A percentile compares a stretch with the other conserved stretches of the same genome.
Conservation (phyloP, 2,888 invertebrate species). For the Sarcophaga subvicina region DNA sequence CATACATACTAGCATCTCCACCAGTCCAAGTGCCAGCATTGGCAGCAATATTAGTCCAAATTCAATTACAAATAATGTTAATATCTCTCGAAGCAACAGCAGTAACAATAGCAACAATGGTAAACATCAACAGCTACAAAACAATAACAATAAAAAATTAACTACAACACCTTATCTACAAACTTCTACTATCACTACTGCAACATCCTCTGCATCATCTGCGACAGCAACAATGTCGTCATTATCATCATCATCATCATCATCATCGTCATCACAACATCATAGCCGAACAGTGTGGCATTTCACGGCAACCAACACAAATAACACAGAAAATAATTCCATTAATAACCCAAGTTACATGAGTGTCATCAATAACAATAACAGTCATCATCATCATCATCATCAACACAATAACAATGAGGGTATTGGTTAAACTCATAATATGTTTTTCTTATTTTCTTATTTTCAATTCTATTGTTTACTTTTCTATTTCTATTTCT, state of each 20-base stretch:
- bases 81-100: constrained; percentile 68
- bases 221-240: constrained; percentile 20
- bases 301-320: constrained; percentile 72
- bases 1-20: constrained; percentile 65
- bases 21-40: constrained; percentile 71
- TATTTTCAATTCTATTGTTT: neutral
- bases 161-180: constrained; percentile 52
- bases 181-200: constrained; percentile 24
- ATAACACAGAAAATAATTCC: constrained; percentile 78
- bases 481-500: constrained; percentile 23
- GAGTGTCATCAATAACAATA: constrained; percentile 79
- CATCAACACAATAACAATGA: constrained; percentile 70
- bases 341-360: constrained; percentile 82
- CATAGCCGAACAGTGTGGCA: constrained; percentile 81
- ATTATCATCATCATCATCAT: constrained; percentile 70
- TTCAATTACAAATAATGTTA: constrained; percentile 65
- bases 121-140: constrained; percentile 70
- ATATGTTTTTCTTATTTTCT: neutral
- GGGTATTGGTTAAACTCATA: constrained; percentile 78
- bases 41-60: constrained; percentile 73
- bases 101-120: constrained; percentile 69
- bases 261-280: constrained; percentile 59
- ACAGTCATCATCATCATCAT: constrained; percentile 45
- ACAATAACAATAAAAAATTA: constrained; percentile 48
- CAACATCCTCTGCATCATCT: constrained; percentile 48